These are phyloP conservation scores for Acronicta alni DNA, from an alignment of 2,888 invertebrate genomes.

Conservation along the genomic window DNA sequence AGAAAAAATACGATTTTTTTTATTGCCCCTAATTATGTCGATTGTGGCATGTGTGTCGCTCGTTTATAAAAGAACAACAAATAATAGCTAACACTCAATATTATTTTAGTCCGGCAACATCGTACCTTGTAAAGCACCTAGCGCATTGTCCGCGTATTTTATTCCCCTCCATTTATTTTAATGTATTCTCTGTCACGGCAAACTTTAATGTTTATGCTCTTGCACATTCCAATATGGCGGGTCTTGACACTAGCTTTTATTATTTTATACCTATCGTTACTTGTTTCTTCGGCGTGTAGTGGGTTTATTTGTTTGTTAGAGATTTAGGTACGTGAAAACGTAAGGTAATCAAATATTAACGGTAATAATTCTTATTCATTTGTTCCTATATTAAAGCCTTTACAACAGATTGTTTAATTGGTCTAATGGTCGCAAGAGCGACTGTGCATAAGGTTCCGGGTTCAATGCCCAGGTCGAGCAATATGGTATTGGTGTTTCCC, in stretches of 20 bases:
- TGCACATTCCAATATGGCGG: constrained; percentile 63
- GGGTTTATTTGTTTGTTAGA: constrained; percentile 7
- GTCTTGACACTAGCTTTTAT: constrained; percentile 19
- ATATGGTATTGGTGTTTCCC: no score
- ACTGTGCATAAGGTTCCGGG: no score
- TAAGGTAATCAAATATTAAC: not conserved
- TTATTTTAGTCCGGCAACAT: constrained; percentile 40
- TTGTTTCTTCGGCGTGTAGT: not conserved
- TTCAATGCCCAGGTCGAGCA: no score
- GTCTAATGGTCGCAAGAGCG: no score
- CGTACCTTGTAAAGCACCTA: constrained; percentile 41
- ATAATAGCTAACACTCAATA: constrained; percentile 14
- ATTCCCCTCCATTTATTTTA: constrained; percentile 55
- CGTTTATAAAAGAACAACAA: constrained; percentile 15
- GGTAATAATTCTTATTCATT: not conserved
- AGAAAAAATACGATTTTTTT: no score
- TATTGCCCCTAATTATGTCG: no score
- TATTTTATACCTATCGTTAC: constrained; percentile 14
- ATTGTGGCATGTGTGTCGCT: not conserved
- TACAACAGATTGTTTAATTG: no score
- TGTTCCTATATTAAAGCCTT: no score
- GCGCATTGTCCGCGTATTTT: constrained; percentile 41
- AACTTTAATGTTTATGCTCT: constrained; percentile 64
- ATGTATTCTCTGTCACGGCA: constrained; percentile 71
- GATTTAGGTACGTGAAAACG: not conserved